phyloP scores from a whole-genome alignment of 1,140 invertebrate genomes.

The Drosophila oshimai region DNA sequence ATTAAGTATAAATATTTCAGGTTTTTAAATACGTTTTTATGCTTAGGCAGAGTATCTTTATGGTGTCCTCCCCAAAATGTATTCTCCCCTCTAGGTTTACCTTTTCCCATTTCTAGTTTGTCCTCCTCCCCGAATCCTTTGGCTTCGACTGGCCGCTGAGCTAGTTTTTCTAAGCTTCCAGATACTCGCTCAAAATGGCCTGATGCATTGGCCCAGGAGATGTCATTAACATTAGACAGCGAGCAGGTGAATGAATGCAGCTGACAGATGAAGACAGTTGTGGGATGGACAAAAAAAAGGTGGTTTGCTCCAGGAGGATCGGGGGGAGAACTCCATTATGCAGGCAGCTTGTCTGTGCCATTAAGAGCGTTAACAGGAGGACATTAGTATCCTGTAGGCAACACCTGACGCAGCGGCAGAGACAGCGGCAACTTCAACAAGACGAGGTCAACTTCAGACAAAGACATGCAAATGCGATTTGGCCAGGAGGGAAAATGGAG shows the following conservation, averaged over 20 bases:
- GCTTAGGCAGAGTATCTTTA: not conserved
- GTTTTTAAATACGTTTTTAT: not conserved
- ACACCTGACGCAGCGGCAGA: conserved; percentile 59
- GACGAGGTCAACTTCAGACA: conserved; percentile 74
- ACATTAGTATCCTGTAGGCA: conserved; percentile 72
- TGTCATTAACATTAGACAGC: conserved; percentile 72
- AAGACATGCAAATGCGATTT: conserved; percentile 75
- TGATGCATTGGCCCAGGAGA: conserved; percentile 72
- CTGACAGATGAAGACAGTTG: conserved; percentile 63
- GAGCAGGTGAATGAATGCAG: conserved; percentile 76
- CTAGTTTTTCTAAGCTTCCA: conserved; percentile 52
- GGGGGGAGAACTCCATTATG: conserved; percentile 66
- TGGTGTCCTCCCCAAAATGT: not conserved
- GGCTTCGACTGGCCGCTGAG: conserved; percentile 21
- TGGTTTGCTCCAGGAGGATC: not conserved
- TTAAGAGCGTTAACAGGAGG: conserved; percentile 69
- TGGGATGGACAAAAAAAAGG: not conserved
- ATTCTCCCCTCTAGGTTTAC: not conserved
- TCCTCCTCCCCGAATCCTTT: conserved; percentile 27
- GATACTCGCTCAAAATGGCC: conserved; percentile 42
- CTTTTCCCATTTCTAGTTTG: not conserved
- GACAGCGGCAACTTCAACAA: conserved; percentile 13
- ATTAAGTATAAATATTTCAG: too few relatives aligned
- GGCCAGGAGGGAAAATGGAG: not conserved
- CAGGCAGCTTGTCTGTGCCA: conserved; percentile 73